Conservation (phyloP, 1,140 invertebrate species). For the Mamestra configurata region DNA sequence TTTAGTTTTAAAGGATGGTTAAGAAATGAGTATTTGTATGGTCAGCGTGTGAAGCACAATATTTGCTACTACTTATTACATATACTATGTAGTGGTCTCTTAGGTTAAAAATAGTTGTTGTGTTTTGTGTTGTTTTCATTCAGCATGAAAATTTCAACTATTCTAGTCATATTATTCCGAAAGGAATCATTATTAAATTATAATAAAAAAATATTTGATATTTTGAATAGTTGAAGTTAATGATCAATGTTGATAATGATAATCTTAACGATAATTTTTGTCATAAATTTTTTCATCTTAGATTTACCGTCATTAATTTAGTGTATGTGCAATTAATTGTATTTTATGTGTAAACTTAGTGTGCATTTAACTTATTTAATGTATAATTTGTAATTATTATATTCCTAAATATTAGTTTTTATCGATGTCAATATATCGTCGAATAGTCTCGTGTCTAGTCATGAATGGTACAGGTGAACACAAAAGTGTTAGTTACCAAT, state of each 20-base stretch:
- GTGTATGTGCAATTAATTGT: conserved; percentile 83
- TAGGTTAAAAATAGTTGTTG: conserved; percentile 82
- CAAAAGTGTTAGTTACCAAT: conserved; percentile 2
- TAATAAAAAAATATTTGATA: conserved; percentile 65
- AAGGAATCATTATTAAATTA: conserved; percentile 54
- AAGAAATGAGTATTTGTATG: conserved; percentile 39
- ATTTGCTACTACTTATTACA: conserved; percentile 75
- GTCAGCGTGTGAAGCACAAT: conserved; percentile 77
- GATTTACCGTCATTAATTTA: conserved; percentile 74
- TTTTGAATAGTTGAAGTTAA: conserved; percentile 70
- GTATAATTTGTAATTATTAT: conserved; percentile 58
- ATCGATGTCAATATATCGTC: conserved; percentile 35
- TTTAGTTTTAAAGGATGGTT: conserved; percentile 66
- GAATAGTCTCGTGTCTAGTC: conserved; percentile 41
- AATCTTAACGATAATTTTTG: conserved; percentile 73
- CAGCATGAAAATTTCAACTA: conserved; percentile 69
- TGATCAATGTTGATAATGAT: conserved; percentile 72
- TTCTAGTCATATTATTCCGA: conserved; percentile 68
- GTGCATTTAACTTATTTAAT: conserved; percentile 80
- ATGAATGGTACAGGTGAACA: conserved; percentile 14
- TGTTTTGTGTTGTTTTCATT: conserved; percentile 78
- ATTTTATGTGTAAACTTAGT: conserved; percentile 78
- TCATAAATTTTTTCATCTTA: conserved; percentile 70
- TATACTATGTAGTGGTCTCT: conserved; percentile 71
- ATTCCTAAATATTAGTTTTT: conserved; percentile 35